Conservation (phyloP, 1,140 invertebrate genomes). For the Gryllus bimaculatus region DNA sequence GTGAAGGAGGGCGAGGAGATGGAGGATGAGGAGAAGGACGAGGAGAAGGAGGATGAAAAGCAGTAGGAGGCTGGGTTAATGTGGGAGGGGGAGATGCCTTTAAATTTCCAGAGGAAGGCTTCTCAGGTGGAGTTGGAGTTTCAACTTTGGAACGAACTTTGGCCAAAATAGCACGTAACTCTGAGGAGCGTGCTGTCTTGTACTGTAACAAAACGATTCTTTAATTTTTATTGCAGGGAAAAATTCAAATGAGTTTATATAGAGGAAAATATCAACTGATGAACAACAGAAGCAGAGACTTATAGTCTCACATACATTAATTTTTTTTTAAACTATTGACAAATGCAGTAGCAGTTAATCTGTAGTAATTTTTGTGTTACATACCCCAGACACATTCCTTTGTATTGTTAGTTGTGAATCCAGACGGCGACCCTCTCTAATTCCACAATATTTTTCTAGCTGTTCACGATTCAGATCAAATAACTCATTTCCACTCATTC, state of each 20-base stretch:
- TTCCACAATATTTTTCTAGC: conserved; percentile 56
- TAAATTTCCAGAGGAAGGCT: too few relatives aligned
- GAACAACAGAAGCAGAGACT: too few relatives aligned
- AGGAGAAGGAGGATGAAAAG: too few relatives aligned
- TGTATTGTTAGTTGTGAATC: conserved; percentile 66
- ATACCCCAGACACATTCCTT: conserved; percentile 65
- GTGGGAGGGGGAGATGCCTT: too few relatives aligned
- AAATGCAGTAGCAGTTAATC: too few relatives aligned
- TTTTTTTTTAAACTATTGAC: too few relatives aligned
- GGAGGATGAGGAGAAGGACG: too few relatives aligned
- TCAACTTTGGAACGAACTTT: conserved; percentile 50
- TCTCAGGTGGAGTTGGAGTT: not conserved
- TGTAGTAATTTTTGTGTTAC: conserved; percentile 22
- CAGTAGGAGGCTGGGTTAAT: too few relatives aligned
- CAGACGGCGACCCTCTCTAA: conserved; percentile 58
- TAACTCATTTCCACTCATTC: conserved; percentile 56
- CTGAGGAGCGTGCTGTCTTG: conserved; percentile 54
- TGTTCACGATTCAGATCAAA: conserved; percentile 53
- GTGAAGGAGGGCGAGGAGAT: too few relatives aligned
- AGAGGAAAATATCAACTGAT: too few relatives aligned
- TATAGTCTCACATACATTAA: too few relatives aligned
- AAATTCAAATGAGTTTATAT: too few relatives aligned
- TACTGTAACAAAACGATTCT: conserved; percentile 40
- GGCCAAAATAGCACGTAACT: conserved; percentile 54
- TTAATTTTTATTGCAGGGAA: not conserved